These are phyloP conservation scores for Tamias sibiricus DNA, from an alignment of 2,113 vertebrate genomes.

Conservation along the genomic window DNA sequence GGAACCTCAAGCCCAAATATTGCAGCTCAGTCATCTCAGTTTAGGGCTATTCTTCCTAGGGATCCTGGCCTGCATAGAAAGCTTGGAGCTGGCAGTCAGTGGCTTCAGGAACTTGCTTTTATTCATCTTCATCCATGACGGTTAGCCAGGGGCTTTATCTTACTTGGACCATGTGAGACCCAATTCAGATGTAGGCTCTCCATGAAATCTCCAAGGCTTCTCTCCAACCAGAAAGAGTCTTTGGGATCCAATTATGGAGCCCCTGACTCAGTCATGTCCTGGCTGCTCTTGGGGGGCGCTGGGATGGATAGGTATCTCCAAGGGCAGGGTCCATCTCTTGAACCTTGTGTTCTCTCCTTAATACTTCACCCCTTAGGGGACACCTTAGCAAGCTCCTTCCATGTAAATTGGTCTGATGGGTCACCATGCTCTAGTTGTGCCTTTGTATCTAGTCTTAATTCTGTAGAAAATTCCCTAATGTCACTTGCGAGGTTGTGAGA, in stretches of 20 bases:
- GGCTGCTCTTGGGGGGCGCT: background rate
- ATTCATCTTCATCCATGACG: background rate
- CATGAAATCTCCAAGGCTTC: background rate
- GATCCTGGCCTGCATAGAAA: background rate
- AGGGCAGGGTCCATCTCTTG: background rate
- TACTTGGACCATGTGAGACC: background rate
- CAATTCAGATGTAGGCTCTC: background rate
- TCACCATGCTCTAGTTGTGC: background rate
- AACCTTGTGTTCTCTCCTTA: background rate
- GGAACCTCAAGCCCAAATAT: background rate
- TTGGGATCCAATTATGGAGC: background rate
- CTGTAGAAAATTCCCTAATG: background rate
- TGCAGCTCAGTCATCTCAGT: background rate
- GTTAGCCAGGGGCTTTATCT: background rate
- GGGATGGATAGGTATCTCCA: background rate
- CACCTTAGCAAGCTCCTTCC: background rate
- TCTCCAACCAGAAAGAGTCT: background rate
- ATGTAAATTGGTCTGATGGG: background rate
- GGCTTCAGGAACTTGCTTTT: background rate
- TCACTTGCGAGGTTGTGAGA: background rate
- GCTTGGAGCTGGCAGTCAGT: background rate
- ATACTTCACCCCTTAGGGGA: background rate
- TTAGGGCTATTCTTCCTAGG: background rate
- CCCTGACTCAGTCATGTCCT: background rate
- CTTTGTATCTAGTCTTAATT: background rate